phyloP scores from a whole-genome alignment of 2,797 vertebrate species.

The Sebastes reedi region DNA sequence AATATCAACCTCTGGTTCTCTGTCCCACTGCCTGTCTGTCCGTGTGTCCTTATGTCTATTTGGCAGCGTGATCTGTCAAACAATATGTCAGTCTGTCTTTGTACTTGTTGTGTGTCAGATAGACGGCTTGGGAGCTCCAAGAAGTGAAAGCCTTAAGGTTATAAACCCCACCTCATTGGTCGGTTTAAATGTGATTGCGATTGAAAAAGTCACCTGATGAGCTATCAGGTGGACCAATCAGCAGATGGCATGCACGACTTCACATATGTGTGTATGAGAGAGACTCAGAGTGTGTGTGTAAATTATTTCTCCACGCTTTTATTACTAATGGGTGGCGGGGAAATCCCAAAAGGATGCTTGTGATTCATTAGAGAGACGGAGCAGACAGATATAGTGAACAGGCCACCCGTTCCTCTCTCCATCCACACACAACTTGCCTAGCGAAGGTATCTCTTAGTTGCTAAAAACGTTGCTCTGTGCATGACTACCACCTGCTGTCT shows the following conservation, averaged over 20 bases:
- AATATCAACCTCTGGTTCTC: constrained; percentile 39
- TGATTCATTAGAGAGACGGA: background rate
- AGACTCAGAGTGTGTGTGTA: background rate
- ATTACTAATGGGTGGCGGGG: background rate
- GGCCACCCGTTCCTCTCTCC: background rate
- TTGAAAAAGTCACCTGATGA: background rate
- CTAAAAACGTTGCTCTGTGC: constrained; percentile 69
- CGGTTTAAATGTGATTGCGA: background rate
- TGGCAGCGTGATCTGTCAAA: constrained; percentile 30
- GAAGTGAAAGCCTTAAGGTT: background rate
- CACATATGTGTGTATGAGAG: background rate
- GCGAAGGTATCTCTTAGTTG: constrained; percentile 15
- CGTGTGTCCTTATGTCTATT: constrained; percentile 21
- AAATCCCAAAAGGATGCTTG: background rate
- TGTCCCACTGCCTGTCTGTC: constrained; percentile 17
- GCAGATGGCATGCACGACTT: background rate
- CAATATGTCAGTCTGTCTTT: constrained; percentile 41
- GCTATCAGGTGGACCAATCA: background rate
- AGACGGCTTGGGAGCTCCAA: background rate
- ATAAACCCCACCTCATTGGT: background rate
- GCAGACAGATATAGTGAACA: background rate
- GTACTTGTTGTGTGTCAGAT: constrained; percentile 7
- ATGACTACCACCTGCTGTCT: constrained; percentile 75
- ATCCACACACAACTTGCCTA: background rate
- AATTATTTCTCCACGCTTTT: background rate